Base-by-base conservation (phyloP, 2,888 invertebrate species). In the Dynastes tityus region DNA sequence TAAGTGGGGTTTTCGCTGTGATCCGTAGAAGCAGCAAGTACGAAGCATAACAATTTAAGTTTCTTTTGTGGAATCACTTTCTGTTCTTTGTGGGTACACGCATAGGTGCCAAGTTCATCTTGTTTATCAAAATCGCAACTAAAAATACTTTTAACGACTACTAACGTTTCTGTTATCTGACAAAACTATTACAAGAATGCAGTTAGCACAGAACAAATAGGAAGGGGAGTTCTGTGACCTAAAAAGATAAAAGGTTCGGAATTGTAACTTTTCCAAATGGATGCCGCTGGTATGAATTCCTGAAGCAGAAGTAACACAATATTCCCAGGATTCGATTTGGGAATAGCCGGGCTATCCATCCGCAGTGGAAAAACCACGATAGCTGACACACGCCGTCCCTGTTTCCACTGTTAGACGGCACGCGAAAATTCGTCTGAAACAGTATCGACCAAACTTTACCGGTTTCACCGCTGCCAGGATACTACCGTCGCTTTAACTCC, bases 361-460 rank as follows among this genome's bases (percentile, higher is more conserved):
- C 73, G 55, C 55, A 40, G 40, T 58, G 73, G 73, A 73, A 73
- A 73, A 73, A 76, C 74, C 73, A 64, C 77, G 78, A 68, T 79
- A 80, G 81, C 77, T 79, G 80, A 81, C 81, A 73, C 55, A 79
- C 76, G 68, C 71, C 78, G 77, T 76, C 77, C 67, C 80, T 51
- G 78, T 81, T 77, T 76, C 79, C 71, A 53, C 79, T 77, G 76
- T 73, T 58, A 73, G 58, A 55, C 70, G 77, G 79, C 82, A 80
- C 78, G 81, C 82, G 83, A 82, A 80, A 77, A 76, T 78, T 79
- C 78, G 67, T 76, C 80, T 71, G 70, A 81, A 81, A 81, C 81
- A 80, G 64, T 84, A 83, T 84, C 83, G 83, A 84, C 81, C 82
- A 82, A 84, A 84, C 83, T 81, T 81, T 77, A 77, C 77, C 77